Evolutionary conservation across 2,888 invertebrate species (phyloP).

Genomic region (Lepidonotus clava): DNA sequence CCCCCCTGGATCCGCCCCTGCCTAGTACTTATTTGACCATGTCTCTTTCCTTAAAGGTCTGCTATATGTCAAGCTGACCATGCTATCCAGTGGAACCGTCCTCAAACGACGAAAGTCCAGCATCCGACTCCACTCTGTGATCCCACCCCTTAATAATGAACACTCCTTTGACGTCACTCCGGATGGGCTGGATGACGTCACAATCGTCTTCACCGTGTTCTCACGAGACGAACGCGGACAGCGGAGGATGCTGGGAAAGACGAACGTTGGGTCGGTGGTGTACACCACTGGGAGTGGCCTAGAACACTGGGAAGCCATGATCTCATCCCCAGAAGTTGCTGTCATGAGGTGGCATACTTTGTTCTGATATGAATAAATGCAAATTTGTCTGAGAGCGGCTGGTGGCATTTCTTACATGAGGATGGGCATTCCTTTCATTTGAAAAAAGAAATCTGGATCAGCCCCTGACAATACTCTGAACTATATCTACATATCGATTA

Average conservation of each 20-base stretch:
- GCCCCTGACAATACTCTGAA: no score
- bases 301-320: conserved; percentile 59
- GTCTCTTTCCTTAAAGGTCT: conserved; percentile 47
- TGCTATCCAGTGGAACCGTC: conserved; percentile 27
- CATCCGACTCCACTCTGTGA: not conserved
- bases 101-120: conserved; percentile 21
- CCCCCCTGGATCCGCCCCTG: no score
- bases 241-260: conserved; percentile 45
- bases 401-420: no score
- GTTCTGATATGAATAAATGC: no score
- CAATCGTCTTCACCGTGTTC: conserved; percentile 48
- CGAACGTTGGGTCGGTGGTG: conserved; percentile 52
- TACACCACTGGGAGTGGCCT: conserved; percentile 55
- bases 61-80: conserved; percentile 48
- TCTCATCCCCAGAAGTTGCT: not conserved
- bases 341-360: conserved; percentile 56
- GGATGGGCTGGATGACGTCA: conserved; percentile 22
- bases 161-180: not conserved
- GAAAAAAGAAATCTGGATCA: no score
- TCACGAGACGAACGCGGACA: conserved; percentile 8
- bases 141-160: conserved; percentile 18
- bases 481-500: no score
- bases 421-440: no score
- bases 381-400: no score
- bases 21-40: no score